Evolutionary conservation across 2,113 vertebrate genomes (phyloP).

Genomic region (Gobiocypris rarus): DNA sequence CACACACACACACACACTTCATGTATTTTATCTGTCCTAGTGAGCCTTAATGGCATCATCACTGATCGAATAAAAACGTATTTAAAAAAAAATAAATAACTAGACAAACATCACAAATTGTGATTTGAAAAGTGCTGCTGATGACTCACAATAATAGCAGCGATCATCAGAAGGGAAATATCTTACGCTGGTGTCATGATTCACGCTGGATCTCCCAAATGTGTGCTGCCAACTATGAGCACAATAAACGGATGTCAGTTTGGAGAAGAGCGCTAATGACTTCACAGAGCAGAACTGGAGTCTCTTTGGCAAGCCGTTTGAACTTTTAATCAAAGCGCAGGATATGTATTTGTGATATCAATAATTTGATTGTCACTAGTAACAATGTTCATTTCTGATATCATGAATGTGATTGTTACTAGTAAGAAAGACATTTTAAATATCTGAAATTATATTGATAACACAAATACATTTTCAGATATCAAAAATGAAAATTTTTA

Average conservation of each 20-base stretch:
- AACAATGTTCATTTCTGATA: no score
- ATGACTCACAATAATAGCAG: background rate
- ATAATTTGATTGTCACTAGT: no score
- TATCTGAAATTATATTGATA: no score
- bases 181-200: background rate
- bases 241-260: background rate
- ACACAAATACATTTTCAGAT: no score
- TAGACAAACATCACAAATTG: background rate
- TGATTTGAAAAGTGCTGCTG: background rate
- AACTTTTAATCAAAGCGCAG: no score
- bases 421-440: no score
- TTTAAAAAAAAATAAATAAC: background rate
- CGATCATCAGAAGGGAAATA: conserved; percentile 6
- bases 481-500: no score
- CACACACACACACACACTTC: background rate
- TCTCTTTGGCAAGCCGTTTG: no score
- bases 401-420: no score
- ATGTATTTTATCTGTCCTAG: background rate
- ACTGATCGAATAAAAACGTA: background rate
- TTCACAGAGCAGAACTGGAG: background rate
- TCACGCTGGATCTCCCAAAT: background rate
- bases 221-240: background rate
- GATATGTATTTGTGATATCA: no score
- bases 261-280: conserved; percentile 2
- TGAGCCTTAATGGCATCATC: background rate